These are phyloP conservation scores for Phodopus roborovskii DNA, from an alignment of 2,113 vertebrate species.

Conservation along the genomic window DNA sequence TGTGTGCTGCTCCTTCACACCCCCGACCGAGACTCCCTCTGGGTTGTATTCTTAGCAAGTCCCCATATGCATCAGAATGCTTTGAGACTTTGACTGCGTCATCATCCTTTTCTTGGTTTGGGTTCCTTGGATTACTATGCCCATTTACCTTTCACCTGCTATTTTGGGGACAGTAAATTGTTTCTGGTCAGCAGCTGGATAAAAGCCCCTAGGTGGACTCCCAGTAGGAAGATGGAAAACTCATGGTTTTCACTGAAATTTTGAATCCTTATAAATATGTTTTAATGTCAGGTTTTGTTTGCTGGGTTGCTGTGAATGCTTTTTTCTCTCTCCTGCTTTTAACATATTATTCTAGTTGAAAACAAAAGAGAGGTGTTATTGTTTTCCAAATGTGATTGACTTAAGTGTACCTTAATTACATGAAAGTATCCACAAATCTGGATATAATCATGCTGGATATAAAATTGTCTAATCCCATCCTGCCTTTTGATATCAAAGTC, in stretches of 20 bases:
- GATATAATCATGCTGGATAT: background rate
- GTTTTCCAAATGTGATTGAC: background rate
- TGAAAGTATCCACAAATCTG: background rate
- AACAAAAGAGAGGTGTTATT: background rate
- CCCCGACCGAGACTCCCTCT: background rate
- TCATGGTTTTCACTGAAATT: background rate
- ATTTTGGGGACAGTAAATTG: background rate
- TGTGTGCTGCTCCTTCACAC: background rate
- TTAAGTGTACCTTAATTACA: background rate
- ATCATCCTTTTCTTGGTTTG: background rate
- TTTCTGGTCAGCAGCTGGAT: background rate
- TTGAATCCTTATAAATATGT: background rate
- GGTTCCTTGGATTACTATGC: background rate
- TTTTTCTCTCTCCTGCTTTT: background rate
- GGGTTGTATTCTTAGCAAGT: constrained; percentile 34
- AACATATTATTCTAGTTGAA: constrained; percentile 11
- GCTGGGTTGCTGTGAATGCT: background rate
- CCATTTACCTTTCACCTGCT: constrained; percentile 26
- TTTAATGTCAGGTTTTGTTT: background rate
- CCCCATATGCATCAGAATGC: background rate
- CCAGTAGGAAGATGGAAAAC: background rate
- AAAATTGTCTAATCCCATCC: background rate
- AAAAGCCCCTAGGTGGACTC: background rate
- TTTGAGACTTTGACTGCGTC: background rate
- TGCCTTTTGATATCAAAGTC: background rate